These are phyloP conservation scores for Trissonchulus latispiculum DNA, from an alignment of 2,888 invertebrate genomes.

Conservation along the genomic window DNA sequence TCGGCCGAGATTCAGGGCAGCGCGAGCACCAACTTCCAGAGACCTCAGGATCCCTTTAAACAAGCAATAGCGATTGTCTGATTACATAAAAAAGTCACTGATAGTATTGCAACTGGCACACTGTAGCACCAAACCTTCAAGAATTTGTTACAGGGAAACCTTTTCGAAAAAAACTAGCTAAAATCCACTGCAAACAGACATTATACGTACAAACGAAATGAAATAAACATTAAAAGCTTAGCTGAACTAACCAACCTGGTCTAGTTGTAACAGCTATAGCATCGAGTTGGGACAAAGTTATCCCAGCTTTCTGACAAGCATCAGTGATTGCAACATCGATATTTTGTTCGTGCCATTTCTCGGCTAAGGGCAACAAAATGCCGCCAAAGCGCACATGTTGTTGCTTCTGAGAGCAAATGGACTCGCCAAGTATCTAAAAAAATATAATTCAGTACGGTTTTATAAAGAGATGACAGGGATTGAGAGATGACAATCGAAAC, in stretches of 20 bases:
- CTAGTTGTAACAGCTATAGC: constrained; percentile 82
- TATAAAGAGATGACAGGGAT: neutral
- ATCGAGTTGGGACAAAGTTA: constrained; percentile 46
- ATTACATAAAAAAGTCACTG: too few relatives aligned
- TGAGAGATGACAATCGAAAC: too few relatives aligned
- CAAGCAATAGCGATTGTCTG: too few relatives aligned
- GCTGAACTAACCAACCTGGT: constrained; percentile 57
- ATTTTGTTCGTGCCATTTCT: constrained; percentile 64
- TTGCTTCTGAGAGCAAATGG: neutral
- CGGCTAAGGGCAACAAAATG: constrained; percentile 75
- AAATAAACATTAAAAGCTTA: too few relatives aligned
- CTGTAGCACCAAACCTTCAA: too few relatives aligned
- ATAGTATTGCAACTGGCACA: too few relatives aligned
- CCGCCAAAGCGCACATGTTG: constrained; percentile 57
- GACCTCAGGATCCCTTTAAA: too few relatives aligned
- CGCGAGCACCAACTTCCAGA: constrained; percentile 65
- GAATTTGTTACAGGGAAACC: too few relatives aligned
- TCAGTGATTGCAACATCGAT: constrained; percentile 64
- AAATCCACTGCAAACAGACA: too few relatives aligned
- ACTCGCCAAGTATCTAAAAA: neutral
- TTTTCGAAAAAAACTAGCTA: too few relatives aligned
- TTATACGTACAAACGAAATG: too few relatives aligned
- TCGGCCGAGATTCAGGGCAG: constrained; percentile 34
- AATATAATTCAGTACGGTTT: neutral
- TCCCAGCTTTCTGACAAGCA: constrained; percentile 50